Base-by-base conservation (phyloP, 2,888 invertebrate genomes). In the Pantelozetes paolii region DNA sequence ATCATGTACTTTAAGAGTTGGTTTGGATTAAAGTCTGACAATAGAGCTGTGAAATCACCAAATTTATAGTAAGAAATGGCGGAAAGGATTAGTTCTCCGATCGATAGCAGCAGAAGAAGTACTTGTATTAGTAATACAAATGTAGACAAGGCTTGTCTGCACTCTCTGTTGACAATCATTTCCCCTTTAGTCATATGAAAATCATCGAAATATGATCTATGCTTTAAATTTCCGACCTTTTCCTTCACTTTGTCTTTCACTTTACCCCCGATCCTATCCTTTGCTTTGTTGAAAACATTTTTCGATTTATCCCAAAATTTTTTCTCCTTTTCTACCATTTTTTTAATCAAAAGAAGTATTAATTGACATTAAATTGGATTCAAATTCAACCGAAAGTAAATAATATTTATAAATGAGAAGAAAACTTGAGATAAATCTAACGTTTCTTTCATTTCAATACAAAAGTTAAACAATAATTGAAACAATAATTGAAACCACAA, bases 141-240 rank as follows among this genome's bases (percentile, higher is more conserved):
- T 2, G 1, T 1, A 8, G 62, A 15, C 26, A 32, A 28, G 3
- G 32, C 1, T 32, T 32, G 32, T 62, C 62, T 15, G 18, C 18
- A 62, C 2, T 32, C 62, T 32, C 32, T 32, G 20, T 32, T 32
- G n/a, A 62, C 32, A 1, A 62, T 18, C 11, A 62, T 28, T 11
- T 62, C 62, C 28, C 62, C 62, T 32, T n/a, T 36, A 28, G 30
- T 62, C 8, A 62, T 18, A 32, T 32, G 62, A 28, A 26, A 54
- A 1, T 54, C 54, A 23, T 54, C 23, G 26, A 23, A 54, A 54
- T 1, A 5, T 13, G 20, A 23, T 13, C 23, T 54, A 9, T 54
- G 23, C 9, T 23, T 54, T 23, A 54, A 54, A 13, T 54, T 54
- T 9, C 13, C 23, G 54, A 23, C 20, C 2, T 26, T 3, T 54